Evolutionary conservation across 1,140 invertebrate species (phyloP).

Genomic region (Brachionus rubens): DNA sequence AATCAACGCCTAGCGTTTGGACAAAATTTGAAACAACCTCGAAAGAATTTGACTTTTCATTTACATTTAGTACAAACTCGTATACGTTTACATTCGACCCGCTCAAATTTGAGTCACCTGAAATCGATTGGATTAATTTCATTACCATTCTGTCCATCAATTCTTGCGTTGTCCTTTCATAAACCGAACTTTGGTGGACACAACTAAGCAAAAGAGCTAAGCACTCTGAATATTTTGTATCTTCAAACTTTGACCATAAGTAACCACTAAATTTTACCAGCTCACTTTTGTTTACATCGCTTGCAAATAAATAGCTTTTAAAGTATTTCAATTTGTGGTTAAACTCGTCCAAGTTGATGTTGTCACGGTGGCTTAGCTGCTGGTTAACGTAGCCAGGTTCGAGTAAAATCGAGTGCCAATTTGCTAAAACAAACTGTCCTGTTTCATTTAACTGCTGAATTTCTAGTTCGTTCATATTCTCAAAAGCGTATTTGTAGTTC

Average conservation of each 20-base stretch:
- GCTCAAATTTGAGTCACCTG: neutral
- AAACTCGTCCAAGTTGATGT: neutral
- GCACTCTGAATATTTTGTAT: neutral
- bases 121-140: neutral
- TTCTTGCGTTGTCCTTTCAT: neutral
- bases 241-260: neutral
- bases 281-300: neutral
- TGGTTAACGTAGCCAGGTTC: neutral
- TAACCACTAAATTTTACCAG: neutral
- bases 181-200: neutral
- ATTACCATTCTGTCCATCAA: neutral
- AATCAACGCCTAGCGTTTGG: neutral
- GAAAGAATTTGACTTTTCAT: neutral
- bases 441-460: neutral
- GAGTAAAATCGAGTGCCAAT: neutral
- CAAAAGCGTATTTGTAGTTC: neutral
- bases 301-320: neutral
- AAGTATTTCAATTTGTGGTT: neutral
- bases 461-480: neutral
- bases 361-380: neutral
- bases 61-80: neutral
- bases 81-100: neutral
- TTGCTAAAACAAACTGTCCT: neutral
- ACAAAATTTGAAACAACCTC: neutral
- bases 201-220: neutral